Percentiles rank a stretch among this genome's conserved stretches.
Evolutionary conservation across 2,888 invertebrate species (phyloP).

Genomic region (Pyrochroa serraticornis): DNA sequence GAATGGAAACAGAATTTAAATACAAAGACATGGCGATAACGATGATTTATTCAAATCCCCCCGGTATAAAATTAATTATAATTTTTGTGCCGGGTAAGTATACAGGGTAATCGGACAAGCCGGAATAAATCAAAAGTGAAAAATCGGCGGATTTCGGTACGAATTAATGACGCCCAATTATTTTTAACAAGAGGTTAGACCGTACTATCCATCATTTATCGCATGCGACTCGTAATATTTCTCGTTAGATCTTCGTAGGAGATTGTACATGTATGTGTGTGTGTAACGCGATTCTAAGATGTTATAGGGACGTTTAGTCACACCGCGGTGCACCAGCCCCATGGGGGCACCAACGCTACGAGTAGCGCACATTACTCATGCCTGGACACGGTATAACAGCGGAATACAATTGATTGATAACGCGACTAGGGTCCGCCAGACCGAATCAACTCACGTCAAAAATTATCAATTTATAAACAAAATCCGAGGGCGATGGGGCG

Average conservation of each 20-base stretch:
- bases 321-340: conserved; percentile 33
- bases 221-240: conserved; percentile 35
- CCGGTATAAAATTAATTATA: conserved; percentile 23
- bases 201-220: conserved; percentile 34
- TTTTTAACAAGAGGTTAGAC: conserved; percentile 28
- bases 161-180: conserved; percentile 31
- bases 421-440: conserved; percentile 14
- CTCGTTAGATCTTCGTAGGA: conserved; percentile 30
- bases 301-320: conserved; percentile 40
- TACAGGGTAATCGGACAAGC: conserved; percentile 25
- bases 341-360: conserved; percentile 28
- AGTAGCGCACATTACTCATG: conserved; percentile 37
- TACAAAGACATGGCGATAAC: conserved; percentile 28
- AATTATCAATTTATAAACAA: conserved; percentile 14
- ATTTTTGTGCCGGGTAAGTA: conserved; percentile 15
- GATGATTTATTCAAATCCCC: conserved; percentile 29
- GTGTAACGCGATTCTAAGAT: conserved; percentile 38
- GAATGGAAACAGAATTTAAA: conserved; percentile 28
- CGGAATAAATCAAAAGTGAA: conserved; percentile 16
- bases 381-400: conserved; percentile 19
- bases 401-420: conserved; percentile 36
- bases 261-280: conserved; percentile 29
- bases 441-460: conserved; percentile 20
- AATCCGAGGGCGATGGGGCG: too few relatives aligned
- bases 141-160: conserved; percentile 18